phyloP scores from a whole-genome alignment of 1,140 invertebrate species.

The Glomeris maerens region DNA sequence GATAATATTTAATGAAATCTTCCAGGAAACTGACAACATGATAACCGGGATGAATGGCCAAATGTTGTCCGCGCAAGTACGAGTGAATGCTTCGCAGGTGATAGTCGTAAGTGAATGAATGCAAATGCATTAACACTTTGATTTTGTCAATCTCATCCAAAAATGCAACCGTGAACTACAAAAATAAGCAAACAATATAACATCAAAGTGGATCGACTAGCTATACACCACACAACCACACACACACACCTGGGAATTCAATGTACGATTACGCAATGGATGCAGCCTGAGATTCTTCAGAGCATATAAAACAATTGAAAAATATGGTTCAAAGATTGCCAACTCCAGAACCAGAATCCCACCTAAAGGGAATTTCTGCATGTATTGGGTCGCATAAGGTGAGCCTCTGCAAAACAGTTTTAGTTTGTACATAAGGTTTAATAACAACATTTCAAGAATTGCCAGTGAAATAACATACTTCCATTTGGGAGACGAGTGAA shows the following conservation, averaged over 20 bases:
- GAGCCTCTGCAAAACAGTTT: background rate
- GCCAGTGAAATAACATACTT: background rate
- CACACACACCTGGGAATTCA: constrained; percentile 27
- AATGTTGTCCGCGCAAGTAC: constrained; percentile 48
- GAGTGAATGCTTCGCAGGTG: constrained; percentile 58
- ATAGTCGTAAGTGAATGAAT: constrained; percentile 79
- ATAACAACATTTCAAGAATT: no score
- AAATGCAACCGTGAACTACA: constrained; percentile 52
- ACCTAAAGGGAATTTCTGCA: constrained; percentile 52
- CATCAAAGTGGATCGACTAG: background rate
- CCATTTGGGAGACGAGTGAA: constrained; percentile 15
- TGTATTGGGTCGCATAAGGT: constrained; percentile 34
- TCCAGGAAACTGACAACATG: constrained; percentile 61
- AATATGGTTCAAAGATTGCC: constrained; percentile 55
- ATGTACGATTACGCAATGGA: constrained; percentile 3
- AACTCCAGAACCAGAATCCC: constrained; percentile 55
- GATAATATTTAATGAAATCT: constrained; percentile 72
- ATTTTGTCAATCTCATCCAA: constrained; percentile 62
- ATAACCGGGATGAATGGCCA: constrained; percentile 50
- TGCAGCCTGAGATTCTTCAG: constrained; percentile 50
- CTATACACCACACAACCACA: background rate
- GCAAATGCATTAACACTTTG: constrained; percentile 55
- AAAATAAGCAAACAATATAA: constrained; percentile 16
- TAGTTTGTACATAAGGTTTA: no score
- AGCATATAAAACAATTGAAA: constrained; percentile 52